Evolutionary conservation across 2,113 vertebrate species (phyloP).

Genomic region (Larimichthys crocea): DNA sequence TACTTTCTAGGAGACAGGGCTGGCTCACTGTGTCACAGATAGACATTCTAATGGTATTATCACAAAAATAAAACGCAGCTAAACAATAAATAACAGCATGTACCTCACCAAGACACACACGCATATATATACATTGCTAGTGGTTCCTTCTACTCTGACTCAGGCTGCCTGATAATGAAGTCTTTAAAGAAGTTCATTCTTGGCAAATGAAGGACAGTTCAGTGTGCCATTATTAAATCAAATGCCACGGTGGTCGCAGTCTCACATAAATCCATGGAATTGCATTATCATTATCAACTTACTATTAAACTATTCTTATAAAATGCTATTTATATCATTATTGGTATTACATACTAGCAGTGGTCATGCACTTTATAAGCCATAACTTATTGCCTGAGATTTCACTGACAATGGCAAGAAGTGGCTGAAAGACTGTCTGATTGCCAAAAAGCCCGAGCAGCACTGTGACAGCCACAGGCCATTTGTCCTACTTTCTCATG

Average conservation of each 20-base stretch:
- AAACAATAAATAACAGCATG: neutral
- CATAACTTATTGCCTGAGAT: neutral
- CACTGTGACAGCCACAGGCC: conserved; percentile 46
- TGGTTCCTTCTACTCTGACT: neutral
- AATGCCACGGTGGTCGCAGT: neutral
- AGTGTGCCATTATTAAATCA: neutral
- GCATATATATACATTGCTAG: neutral
- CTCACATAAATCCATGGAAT: neutral
- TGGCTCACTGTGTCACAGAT: neutral
- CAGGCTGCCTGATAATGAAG: neutral
- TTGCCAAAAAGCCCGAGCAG: conserved; percentile 40
- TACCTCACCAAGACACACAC: neutral
- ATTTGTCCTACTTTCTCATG: conserved; percentile 64
- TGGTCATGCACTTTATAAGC: neutral
- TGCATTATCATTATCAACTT: too few species aligned
- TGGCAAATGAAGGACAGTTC: neutral
- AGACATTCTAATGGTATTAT: neutral
- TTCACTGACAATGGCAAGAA: conserved; percentile 26
- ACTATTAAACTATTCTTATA: neutral
- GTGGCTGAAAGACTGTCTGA: conserved; percentile 34
- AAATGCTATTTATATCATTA: neutral
- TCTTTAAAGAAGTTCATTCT: neutral
- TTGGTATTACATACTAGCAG: neutral
- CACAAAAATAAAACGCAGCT: neutral
- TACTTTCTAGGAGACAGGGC: too few species aligned